These are phyloP conservation scores for Spilosoma lubricipeda DNA, from an alignment of 2,888 invertebrate genomes.

Conservation along the genomic window DNA sequence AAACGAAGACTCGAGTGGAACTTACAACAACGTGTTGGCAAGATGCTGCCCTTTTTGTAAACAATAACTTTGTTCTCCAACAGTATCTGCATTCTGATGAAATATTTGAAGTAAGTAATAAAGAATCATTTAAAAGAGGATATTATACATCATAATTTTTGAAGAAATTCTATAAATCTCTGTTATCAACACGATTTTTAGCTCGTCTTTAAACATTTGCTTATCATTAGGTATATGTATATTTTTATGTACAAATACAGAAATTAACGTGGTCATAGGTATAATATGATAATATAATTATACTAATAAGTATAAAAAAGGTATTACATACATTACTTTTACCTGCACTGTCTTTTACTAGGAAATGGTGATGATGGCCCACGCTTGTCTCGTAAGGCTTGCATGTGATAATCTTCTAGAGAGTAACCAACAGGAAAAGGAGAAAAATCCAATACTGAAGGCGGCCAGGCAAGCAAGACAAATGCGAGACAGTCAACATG, in stretches of 20 bases:
- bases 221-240: too few relatives aligned
- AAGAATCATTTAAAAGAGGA: neutral
- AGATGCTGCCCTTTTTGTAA: conserved; percentile 74
- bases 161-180: too few relatives aligned
- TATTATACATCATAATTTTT: too few relatives aligned
- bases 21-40: conserved; percentile 74
- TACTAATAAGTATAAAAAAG: too few relatives aligned
- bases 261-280: too few relatives aligned
- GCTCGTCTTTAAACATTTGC: too few relatives aligned
- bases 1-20: conserved; percentile 75
- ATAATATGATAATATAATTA: too few relatives aligned
- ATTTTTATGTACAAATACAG: too few relatives aligned
- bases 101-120: conserved; percentile 64
- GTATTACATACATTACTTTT: too few relatives aligned
- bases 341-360: conserved; percentile 31
- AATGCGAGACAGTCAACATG: conserved; percentile 71
- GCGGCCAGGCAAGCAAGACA: conserved; percentile 78
- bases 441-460: conserved; percentile 54
- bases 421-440: conserved; percentile 39
- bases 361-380: conserved; percentile 78
- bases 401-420: conserved; percentile 62
- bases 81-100: conserved; percentile 67
- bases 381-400: conserved; percentile 69
- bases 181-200: too few relatives aligned
- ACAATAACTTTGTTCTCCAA: conserved; percentile 74